Conservation (phyloP, 2,797 vertebrate species). For the Anolis apletophallus region DNA sequence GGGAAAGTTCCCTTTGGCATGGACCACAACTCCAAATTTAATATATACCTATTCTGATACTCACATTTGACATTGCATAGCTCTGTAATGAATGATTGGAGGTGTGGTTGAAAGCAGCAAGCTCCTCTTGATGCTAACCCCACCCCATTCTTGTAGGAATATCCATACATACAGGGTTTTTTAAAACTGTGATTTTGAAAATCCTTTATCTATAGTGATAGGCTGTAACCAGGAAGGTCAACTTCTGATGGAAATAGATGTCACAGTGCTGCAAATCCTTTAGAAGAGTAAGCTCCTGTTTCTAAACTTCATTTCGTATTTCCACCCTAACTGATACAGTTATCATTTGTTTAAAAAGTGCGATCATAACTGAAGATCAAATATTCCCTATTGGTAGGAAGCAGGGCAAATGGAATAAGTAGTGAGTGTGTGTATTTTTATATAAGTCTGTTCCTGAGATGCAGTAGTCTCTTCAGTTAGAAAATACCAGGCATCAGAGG, state of each 20-base stretch:
- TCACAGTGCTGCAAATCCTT: not conserved
- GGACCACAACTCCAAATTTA: no score
- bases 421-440: not conserved
- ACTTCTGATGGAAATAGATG: not conserved
- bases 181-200: not conserved
- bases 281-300: not conserved
- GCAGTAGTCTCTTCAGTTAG: not conserved
- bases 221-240: no score
- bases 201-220: not conserved
- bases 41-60: no score
- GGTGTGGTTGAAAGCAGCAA: no score
- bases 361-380: not conserved
- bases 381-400: not conserved
- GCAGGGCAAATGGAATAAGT: not conserved
- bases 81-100: no score
- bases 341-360: not conserved
- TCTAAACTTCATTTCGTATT: not conserved
- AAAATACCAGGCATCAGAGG: not conserved
- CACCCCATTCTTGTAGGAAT: not conserved
- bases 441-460: not conserved
- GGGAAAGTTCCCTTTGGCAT: no score
- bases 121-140: no score
- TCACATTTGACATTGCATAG: no score
- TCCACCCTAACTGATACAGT: not conserved
- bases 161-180: no score